These are phyloP conservation scores for Elgaria multicarinata DNA, from an alignment of 2,113 vertebrate species.

Conservation along the genomic window DNA sequence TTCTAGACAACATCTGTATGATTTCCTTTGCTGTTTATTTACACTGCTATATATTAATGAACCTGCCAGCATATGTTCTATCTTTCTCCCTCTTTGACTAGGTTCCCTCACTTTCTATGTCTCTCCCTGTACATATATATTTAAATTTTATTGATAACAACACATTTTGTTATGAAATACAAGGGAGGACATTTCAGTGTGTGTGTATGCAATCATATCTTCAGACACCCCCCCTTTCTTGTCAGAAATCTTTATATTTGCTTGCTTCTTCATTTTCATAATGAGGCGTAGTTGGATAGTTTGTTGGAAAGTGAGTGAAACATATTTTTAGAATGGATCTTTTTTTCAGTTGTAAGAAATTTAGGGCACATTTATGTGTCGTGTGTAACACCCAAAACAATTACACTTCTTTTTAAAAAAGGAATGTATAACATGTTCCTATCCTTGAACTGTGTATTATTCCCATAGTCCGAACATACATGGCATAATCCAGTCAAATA, in stretches of 20 bases:
- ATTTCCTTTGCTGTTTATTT: slow-evolving; percentile 52
- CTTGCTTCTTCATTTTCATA: slow-evolving; percentile 38
- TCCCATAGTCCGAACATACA: background rate
- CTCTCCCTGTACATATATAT: background rate
- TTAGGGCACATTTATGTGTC: slow-evolving; percentile 5
- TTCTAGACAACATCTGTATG: slow-evolving; percentile 36
- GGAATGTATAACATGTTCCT: slow-evolving; percentile 23
- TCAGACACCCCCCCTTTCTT: slow-evolving; percentile 20
- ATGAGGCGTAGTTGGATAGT: slow-evolving; percentile 2
- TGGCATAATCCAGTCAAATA: background rate
- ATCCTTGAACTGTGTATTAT: slow-evolving; percentile 18
- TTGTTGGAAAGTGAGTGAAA: slow-evolving; percentile 23
- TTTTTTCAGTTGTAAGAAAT: slow-evolving; percentile 10
- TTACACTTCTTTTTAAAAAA: slow-evolving; percentile 19
- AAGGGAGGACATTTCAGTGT: slow-evolving; percentile 14
- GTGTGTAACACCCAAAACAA: background rate
- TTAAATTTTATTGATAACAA: slow-evolving; percentile 22
- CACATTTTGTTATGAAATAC: slow-evolving; percentile 11
- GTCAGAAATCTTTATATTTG: slow-evolving; percentile 41
- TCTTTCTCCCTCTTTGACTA: background rate
- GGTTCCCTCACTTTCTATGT: background rate
- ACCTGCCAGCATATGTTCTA: slow-evolving; percentile 49
- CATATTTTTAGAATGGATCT: slow-evolving; percentile 6
- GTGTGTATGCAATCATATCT: background rate
- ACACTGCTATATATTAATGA: slow-evolving; percentile 50